Base-by-base conservation (phyloP, 2,797 vertebrate species). In the Rhynchonycteris naso region DNA sequence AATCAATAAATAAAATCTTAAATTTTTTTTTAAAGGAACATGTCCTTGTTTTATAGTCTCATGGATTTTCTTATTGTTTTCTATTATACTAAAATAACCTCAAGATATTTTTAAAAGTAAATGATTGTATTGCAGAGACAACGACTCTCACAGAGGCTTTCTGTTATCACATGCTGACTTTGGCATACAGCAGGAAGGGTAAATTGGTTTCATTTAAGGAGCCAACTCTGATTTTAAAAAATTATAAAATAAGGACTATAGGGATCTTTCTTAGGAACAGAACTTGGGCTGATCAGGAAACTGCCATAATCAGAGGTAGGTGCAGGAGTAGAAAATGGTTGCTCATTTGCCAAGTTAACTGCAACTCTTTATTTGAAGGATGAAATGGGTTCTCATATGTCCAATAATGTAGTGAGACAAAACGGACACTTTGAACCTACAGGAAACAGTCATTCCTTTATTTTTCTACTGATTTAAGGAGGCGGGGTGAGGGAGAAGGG, bases 171-270 rank as follows among this genome's bases (percentile, higher is more conserved):
- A 76, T 12, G 11, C 14, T 13, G 54, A 18, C 54, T 74, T 9
- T 81, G 50, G 65, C 52, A 89, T 38, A 83, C 26, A 82, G 69
- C n/a, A 86, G 38, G 15, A 63, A n/a, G 58, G 58, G 75, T 26
- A 82, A 90, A 72, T 0, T n/a, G 4, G 38, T 59, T 87, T 85
- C 74, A 56, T 30, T 81, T 58, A 50, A 88, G 80, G 12, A 22
- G 43, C n/a, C 35, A 75, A 61, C 56, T 71, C 63, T 79, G 69
- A 54, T n/a, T n/a, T 21, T 35, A 35, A 14, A 50, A 11, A 82
- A 91, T n/a, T n/a, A n/a, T n/a, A 84, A 85, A n/a, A n/a, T n/a
- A 96, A 90, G 28, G 43, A 71, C 43, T 47, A 16, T 13, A 19
- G 9, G 43, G 28, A 92, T 68, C 61, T 54, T 7, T 61, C 43